Base-by-base conservation (phyloP, 2,888 invertebrate species). In the Osmoderma eremita region DNA sequence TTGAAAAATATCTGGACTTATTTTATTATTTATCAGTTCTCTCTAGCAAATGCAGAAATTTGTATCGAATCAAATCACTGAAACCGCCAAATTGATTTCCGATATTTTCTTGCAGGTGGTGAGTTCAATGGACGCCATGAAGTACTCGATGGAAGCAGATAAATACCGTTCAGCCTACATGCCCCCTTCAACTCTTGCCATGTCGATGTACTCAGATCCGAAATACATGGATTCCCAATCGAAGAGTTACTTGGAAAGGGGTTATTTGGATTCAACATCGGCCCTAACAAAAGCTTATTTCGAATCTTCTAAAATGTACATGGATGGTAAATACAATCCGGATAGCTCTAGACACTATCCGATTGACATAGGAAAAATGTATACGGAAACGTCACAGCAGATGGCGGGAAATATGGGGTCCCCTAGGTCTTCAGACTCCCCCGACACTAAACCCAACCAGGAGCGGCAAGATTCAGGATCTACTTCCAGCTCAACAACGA, bases 101-200 rank as follows among this genome's bases (percentile, higher is more conserved):
- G n/a, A 42, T 42, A 42, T 54, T 51, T 79, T 83, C 80, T 86
- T 86, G 0, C 86, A 91, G 91, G 88, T 91, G 69, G 89, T 89
- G 5, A 88, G 89, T 56, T 86, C 91, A 70, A 91, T 91, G 90
- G 91, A 91, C 77, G 87, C 88, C 13, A 91, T 91, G 90, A 91
- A 91, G 77, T 91, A 91, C 79, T 89, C 91, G 8, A 87, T 91
- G 83, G 91, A 91, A 73, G 89, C 90, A 0, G 91, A 91, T 75
- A 91, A 91, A 75, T 91, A 91, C 80, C 86, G 91, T 63, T 88
- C 89, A 18, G 84, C 88, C 0, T 91, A 91, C 82, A 88, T 87
- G 84, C 86, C 87, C 1, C 86, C 87, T 1, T 85, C 86, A 42
- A 85, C 85, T n/a, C 79, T 86, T n/a, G 84, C 87, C 67, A 86